Percentiles rank a stretch among this genome's conserved stretches.
phyloP scores from a whole-genome alignment of 1,140 invertebrate genomes.

The Tetramorium alpestre region DNA sequence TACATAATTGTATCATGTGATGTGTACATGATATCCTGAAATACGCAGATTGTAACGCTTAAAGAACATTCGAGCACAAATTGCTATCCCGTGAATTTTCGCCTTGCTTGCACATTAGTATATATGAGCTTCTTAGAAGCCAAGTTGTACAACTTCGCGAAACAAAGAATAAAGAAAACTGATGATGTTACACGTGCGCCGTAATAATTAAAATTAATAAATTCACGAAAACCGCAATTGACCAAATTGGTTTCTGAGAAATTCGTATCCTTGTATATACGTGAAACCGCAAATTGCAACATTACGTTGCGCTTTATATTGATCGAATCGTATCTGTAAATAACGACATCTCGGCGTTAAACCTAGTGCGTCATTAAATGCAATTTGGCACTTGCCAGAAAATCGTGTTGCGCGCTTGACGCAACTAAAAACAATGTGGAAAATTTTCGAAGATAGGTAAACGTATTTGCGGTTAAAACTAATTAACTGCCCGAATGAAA shows the following conservation, averaged over 20 bases:
- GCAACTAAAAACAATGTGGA: not conserved
- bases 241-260: not conserved
- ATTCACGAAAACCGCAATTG: not conserved
- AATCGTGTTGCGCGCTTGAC: not conserved
- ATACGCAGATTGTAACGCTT: not conserved
- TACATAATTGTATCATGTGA: conserved; percentile 49
- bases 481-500: not conserved
- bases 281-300: not conserved
- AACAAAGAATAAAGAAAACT: not conserved
- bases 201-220: not conserved
- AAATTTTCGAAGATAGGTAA: not conserved
- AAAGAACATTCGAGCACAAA: not conserved
- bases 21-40: conserved; percentile 30
- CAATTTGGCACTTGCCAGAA: conserved; percentile 3
- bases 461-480: not conserved
- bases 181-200: not conserved
- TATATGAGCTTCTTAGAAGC: not conserved
- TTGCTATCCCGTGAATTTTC: not conserved
- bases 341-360: conserved; percentile 9
- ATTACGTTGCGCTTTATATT: not conserved
- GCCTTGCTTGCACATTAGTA: not conserved
- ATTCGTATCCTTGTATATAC: not conserved
- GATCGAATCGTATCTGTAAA: conserved; percentile 13
- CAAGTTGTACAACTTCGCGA: not conserved
- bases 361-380: not conserved